phyloP scores from a whole-genome alignment of 2,113 vertebrate species.

The Grantiella picta region DNA sequence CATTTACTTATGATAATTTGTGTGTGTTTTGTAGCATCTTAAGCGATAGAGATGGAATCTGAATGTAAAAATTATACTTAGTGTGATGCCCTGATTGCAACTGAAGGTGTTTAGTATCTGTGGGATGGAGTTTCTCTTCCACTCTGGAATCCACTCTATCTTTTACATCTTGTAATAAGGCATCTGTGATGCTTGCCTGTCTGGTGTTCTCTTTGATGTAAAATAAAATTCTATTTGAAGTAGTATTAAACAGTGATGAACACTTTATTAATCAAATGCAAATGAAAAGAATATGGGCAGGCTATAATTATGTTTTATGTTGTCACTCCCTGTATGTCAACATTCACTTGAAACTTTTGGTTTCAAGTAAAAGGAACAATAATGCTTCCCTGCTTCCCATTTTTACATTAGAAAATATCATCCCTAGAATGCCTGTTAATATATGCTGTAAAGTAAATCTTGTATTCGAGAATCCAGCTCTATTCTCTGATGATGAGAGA shows the following conservation, averaged over 20 bases:
- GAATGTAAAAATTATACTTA: neutral
- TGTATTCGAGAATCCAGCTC: neutral
- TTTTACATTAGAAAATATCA: neutral
- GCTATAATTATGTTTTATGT: neutral
- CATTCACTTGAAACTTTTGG: neutral
- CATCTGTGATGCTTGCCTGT: neutral
- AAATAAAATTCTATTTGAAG: neutral
- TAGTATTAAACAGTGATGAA: neutral
- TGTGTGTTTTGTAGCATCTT: neutral
- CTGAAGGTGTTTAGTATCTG: neutral
- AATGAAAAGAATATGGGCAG: neutral
- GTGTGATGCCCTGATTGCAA: neutral
- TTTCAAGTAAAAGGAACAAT: neutral
- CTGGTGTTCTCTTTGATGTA: neutral
- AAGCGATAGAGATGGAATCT: neutral
- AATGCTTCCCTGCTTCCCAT: neutral
- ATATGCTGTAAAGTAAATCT: neutral
- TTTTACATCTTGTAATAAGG: neutral
- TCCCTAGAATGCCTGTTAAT: neutral
- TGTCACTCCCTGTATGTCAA: neutral
- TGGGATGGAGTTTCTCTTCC: neutral
- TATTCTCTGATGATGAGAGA: neutral
- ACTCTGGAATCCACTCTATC: neutral
- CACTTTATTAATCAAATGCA: neutral
- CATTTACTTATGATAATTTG: fast-evolving